Base-by-base conservation (phyloP, 2,113 vertebrate species). In the Holacanthus passer region DNA sequence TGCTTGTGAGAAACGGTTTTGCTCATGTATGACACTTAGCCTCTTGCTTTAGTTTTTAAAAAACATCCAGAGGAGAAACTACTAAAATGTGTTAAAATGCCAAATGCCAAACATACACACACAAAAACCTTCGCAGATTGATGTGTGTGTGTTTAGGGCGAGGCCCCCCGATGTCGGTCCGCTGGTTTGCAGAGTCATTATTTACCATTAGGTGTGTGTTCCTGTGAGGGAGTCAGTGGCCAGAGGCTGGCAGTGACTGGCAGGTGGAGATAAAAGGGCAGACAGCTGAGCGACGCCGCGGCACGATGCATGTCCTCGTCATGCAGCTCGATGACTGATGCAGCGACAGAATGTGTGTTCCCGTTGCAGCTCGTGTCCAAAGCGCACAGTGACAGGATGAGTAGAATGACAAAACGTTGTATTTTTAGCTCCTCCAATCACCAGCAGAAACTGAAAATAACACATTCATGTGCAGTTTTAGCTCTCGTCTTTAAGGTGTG, bases 341-440 rank as follows among this genome's bases (percentile, higher is more conserved):
- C 83, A 1, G 45, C 52, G 89, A 87, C 88, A 77, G 75, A 20
- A 59, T 67, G 85, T 65, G 83, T 78, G 80, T 79, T 73, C 80
- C 70, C 1, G 43, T 84, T 74, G 52, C 79, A 67, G 80, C 79
- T 70, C 3, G 52, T 48, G 74, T 88, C 77, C 45, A 16, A 43
- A 77, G 58, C 63, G 45, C 75, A 24, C 69, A 29, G 58, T 50
- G 74, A 50, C 50, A 39, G 56, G 43, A 55, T 39, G 56, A 62
- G 56, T 0, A 13, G 16, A 22, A 7, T 1, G 45, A 66, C 68
- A 60, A 86, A 70, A 78, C 1, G n/a, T n/a, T 7, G n/a, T 85
- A 88, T 91, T 88, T 91, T 90, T 90, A 89, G 75, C 35, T 27
- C 53, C 31, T 70, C 73, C 59, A 71, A 45, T 88, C 68, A 79